Evolutionary conservation across 2,113 vertebrate genomes (phyloP).

Genomic region (Meleagris gallopavo): DNA sequence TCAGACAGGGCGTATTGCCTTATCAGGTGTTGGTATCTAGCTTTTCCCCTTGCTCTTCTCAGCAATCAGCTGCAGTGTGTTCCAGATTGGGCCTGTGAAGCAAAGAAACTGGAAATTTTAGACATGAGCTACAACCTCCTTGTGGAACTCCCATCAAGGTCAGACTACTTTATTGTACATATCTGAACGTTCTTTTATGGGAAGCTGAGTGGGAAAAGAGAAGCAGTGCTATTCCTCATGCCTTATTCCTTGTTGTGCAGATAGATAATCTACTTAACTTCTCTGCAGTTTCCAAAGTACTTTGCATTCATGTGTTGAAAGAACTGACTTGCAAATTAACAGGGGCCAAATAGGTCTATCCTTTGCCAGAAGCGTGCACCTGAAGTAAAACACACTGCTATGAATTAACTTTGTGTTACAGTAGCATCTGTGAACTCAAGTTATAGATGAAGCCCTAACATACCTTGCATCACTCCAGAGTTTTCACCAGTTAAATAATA

Average conservation of each 20-base stretch:
- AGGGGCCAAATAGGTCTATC: not conserved
- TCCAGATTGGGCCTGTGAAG: slow-evolving; percentile 94
- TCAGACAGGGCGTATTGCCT: not conserved
- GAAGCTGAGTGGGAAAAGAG: not conserved
- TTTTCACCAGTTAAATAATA: not conserved
- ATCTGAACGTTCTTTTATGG: not conserved
- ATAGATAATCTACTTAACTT: not conserved
- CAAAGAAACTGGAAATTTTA: slow-evolving; percentile 92
- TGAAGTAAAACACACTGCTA: not conserved
- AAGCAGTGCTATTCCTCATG: not conserved
- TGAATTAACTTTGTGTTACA: not conserved
- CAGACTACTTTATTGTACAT: not conserved
- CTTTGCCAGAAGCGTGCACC: not conserved
- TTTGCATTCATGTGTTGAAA: not conserved
- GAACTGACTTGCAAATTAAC: not conserved
- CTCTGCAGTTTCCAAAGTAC: not conserved
- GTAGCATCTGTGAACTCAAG: not conserved
- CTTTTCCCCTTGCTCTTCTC: slow-evolving; percentile 37
- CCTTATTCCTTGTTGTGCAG: slow-evolving; percentile 13
- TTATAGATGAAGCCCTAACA: not conserved
- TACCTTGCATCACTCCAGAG: not conserved
- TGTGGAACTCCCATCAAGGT: slow-evolving; percentile 90
- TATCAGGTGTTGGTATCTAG: not conserved
- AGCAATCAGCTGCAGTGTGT: slow-evolving; percentile 92
- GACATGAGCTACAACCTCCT: slow-evolving; percentile 90